phyloP scores from a whole-genome alignment of 2,797 vertebrate genomes.

The Spinus pinus region DNA sequence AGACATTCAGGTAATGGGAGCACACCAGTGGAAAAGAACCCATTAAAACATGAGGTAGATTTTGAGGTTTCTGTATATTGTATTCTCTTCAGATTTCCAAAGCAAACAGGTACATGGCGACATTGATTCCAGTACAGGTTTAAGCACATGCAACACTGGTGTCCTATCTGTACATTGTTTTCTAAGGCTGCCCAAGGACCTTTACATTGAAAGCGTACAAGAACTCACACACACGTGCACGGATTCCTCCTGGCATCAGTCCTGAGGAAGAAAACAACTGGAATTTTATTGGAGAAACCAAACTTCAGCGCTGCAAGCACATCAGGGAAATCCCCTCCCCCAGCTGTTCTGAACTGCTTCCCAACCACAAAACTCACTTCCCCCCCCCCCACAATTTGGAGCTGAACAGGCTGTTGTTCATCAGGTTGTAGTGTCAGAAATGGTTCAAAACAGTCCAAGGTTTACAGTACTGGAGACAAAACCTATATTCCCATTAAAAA shows the following conservation, averaged over 20 bases:
- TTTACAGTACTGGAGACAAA: constrained; percentile 7
- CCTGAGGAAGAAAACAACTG: neutral
- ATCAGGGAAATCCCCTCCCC: neutral
- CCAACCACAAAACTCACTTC: neutral
- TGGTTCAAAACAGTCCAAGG: neutral
- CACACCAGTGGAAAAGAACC: neutral
- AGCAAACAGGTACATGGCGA: constrained; percentile 20
- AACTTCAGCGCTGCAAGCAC: neutral
- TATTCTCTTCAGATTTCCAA: constrained; percentile 32
- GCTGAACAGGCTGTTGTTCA: neutral
- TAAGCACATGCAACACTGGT: constrained; percentile 38
- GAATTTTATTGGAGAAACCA: neutral
- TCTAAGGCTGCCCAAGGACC: constrained; percentile 24
- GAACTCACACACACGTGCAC: constrained; percentile 17
- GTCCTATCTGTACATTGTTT: constrained; percentile 11
- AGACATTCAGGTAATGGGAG: neutral
- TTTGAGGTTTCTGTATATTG: constrained; percentile 39
- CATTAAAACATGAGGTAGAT: constrained; percentile 25
- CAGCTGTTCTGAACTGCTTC: neutral
- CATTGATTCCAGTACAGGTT: constrained; percentile 10
- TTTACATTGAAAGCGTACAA: constrained; percentile 9
- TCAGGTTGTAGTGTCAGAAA: neutral
- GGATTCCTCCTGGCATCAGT: neutral
- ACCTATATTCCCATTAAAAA: neutral
- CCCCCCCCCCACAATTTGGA: neutral